These are phyloP conservation scores for Sphinx pinastri DNA, from an alignment of 2,888 invertebrate species.

Conservation along the genomic window DNA sequence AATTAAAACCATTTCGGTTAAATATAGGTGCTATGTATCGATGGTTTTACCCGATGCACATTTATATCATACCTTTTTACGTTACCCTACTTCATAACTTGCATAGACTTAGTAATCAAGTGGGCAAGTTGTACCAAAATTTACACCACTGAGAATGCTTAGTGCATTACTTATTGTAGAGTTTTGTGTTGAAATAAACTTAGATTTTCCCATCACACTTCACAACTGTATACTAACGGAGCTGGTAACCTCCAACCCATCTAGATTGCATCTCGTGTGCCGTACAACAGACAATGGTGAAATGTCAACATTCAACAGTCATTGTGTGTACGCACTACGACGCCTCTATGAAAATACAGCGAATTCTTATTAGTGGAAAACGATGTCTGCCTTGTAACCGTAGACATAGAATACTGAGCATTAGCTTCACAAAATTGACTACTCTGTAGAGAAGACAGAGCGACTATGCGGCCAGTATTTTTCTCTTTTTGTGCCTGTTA, in stretches of 20 bases:
- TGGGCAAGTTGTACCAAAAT: no score
- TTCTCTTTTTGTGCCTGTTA: no score
- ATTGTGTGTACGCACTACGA: slow-evolving; percentile 15
- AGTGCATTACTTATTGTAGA: background rate
- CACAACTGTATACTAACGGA: background rate
- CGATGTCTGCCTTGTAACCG: slow-evolving; percentile 6
- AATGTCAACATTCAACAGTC: slow-evolving; percentile 16
- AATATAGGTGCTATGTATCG: background rate
- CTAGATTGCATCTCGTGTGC: slow-evolving; percentile 19
- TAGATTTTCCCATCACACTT: slow-evolving; percentile 11
- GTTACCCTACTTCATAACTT: background rate
- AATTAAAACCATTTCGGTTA: slow-evolving; percentile 27
- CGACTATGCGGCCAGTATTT: no score
- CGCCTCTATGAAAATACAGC: slow-evolving; percentile 6
- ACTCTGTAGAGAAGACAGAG: no score
- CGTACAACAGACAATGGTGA: slow-evolving; percentile 4
- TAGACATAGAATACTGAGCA: no score
- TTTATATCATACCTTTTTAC: background rate
- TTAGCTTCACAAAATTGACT: no score
- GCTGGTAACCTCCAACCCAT: background rate
- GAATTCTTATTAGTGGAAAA: slow-evolving; percentile 1
- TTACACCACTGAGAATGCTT: no score
- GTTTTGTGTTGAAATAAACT: background rate
- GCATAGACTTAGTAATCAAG: no score
- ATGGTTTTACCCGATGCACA: background rate